Conservation (phyloP, 2,888 invertebrate species). For the Ceriagrion tenellum region DNA sequence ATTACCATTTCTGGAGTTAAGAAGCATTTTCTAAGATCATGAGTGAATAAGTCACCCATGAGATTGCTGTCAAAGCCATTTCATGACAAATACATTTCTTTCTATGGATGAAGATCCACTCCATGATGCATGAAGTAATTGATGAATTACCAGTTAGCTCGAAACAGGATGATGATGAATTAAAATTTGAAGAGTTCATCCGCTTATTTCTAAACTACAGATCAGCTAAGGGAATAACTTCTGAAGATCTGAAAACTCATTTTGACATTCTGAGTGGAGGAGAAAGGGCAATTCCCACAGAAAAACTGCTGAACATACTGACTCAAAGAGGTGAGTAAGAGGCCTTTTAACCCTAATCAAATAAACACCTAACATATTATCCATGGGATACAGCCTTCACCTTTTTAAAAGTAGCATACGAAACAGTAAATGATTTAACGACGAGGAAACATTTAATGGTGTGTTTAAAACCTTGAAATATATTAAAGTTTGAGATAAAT, state of each 20-base stretch:
- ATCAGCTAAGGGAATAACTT: conserved; percentile 81
- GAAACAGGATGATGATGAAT: conserved; percentile 78
- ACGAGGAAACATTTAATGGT: no score
- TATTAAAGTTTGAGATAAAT: no score
- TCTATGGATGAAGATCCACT: conserved; percentile 79
- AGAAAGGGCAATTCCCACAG: background rate
- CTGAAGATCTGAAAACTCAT: conserved; percentile 76
- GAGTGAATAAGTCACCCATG: no score
- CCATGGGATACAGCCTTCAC: no score
- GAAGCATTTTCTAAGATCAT: no score
- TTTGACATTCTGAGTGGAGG: conserved; percentile 12
- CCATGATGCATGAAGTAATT: conserved; percentile 81
- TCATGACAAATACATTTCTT: background rate
- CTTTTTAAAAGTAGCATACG: no score
- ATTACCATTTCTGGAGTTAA: no score
- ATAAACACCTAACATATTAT: background rate
- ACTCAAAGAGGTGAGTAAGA: conserved; percentile 9
- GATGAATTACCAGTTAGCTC: conserved; percentile 79
- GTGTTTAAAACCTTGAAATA: no score
- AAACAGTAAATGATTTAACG: no score
- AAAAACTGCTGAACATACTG: background rate
- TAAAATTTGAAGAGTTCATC: conserved; percentile 85
- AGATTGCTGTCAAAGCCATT: no score
- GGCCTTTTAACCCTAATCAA: background rate
- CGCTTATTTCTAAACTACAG: conserved; percentile 84